Evolutionary conservation across 2,888 invertebrate genomes (phyloP), one percentile per base, ranked within the genome.

Genomic region (Heliconius charithonia): DNA sequence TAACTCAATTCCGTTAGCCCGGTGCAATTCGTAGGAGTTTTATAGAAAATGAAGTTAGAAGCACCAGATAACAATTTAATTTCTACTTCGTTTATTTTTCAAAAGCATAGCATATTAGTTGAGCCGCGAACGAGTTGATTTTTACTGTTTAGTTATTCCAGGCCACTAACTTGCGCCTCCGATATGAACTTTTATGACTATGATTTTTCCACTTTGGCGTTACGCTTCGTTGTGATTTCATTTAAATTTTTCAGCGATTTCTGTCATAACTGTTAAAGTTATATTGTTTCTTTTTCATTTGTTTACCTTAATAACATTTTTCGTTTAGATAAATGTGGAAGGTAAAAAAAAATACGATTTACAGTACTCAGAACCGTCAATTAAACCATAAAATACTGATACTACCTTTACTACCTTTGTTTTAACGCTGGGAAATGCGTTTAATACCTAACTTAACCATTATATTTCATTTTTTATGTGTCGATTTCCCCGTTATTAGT

Each of bases 71-170:
- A 72, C 59, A 72, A 72, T 41, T 78, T 69, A 22, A 59, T 59
- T 77, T 73, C 56, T 29, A n/a, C 59, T 67, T 56, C 41, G 66
- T 73, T 78, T 67, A 78, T 41, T 73, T 67, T 73, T 32, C 73
- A 66, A 73, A 37, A 67, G 59, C 66, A 65, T 66, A 72, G 25
- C 74, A 78, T 80, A 65, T 76, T 65, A 77, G 62, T 51, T 62
- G 41, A 69, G 74, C 74, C 27, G 72, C 70, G 62, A 25, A 69
- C n/a, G 71, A 70, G 63, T 77, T 77, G 79, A 79, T 81, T 80
- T 79, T 78, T 78, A 76, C 65, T 72, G 75, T 77, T 79, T 77
- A 77, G 75, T 81, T 79, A 82, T 80, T 79, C 77, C 80, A 77
- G 75, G 70, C 70, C 76, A 76, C 71, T 80, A 74, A 74, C 56